phyloP scores from a whole-genome alignment of 2,888 invertebrate genomes.

The Bellardia pandia region DNA sequence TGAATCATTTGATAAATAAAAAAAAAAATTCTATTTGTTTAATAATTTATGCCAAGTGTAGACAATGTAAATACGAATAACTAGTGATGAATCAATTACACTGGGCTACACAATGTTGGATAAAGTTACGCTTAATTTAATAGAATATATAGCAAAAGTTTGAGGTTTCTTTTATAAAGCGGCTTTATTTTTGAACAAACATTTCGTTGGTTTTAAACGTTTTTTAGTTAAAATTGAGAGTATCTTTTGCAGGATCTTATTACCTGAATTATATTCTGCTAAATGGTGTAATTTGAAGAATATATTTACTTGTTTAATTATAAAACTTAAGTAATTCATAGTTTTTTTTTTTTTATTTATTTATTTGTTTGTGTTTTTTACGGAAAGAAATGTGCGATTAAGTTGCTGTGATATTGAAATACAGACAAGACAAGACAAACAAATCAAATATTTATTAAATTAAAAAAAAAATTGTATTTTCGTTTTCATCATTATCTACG shows the following conservation, averaged over 20 bases:
- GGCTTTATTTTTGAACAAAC: no score
- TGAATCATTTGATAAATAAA: not conserved
- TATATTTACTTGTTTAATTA: not conserved
- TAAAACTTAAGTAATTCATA: not conserved
- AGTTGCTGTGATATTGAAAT: conserved; percentile 40
- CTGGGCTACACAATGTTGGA: not conserved
- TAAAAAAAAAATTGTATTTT: conserved; percentile 19
- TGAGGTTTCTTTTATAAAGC: no score
- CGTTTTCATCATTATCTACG: conserved; percentile 50
- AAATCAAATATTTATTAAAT: conserved; percentile 42
- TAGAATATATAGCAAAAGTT: no score
- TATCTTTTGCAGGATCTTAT: not conserved
- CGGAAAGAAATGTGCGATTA: conserved; percentile 8
- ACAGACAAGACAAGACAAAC: conserved; percentile 22
- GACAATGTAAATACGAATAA: not conserved
- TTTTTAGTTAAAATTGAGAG: not conserved
- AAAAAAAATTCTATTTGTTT: not conserved
- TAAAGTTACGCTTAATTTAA: no score
- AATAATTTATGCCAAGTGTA: conserved; percentile 3
- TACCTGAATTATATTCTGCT: not conserved
- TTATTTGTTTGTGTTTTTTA: not conserved
- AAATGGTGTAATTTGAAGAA: conserved; percentile 36
- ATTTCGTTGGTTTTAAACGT: no score
- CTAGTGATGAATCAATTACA: not conserved
- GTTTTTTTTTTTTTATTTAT: conserved; percentile 10